Base-by-base conservation (phyloP, 1,140 invertebrate genomes). In the Oppia nitens region DNA sequence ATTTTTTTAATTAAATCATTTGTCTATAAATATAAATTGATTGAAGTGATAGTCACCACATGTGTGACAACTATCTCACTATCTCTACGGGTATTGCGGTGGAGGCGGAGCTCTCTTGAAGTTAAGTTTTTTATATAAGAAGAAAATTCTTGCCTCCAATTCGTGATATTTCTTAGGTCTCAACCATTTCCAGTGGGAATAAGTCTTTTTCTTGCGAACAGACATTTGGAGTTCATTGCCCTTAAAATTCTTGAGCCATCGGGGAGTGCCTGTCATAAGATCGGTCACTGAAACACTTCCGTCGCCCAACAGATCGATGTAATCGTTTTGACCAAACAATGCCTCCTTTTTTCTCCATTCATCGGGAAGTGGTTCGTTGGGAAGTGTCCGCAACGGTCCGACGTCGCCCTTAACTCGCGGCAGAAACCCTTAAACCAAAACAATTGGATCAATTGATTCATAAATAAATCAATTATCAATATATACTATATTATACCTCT, bases 261-360 rank as follows among this genome's bases (percentile, higher is more conserved):
- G 68, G 0, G 90, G 91, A 12, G 92, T 77, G 63, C 82, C 79
- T 63, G 92, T 89, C 1, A 90, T 66, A n/a, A 87, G 78, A 67
- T 77, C 81, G 0, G 82, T 81, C 1, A 89, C 89, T 72, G 89
- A 82, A 26, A 95, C 62, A 11, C 78, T 77, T 52, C 83, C 83
- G 68, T 83, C 79, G 1, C 90, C 90, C 27, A 95, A 74, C 54
- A 95, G 93, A 72, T 95, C 74, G 56, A 96, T 94, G 67, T 94
- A 95, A 73, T 96, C 91, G 76, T 96, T 96, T 69, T 95, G 90
- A 1, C 91, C 91, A 75, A 88, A 92, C 0, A 90, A 67, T 11
- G 88, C 87, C 68, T 78, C 77, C 64, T 81, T 82, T 64, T 81
- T 74, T 11, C 68, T 66, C 90, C 90, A 96, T 20, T 14, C n/a